Percentiles rank a stretch among this genome's conserved stretches.
Conservation (phyloP, 2,113 vertebrate species). For the Acrocephalus arundinaceus region DNA sequence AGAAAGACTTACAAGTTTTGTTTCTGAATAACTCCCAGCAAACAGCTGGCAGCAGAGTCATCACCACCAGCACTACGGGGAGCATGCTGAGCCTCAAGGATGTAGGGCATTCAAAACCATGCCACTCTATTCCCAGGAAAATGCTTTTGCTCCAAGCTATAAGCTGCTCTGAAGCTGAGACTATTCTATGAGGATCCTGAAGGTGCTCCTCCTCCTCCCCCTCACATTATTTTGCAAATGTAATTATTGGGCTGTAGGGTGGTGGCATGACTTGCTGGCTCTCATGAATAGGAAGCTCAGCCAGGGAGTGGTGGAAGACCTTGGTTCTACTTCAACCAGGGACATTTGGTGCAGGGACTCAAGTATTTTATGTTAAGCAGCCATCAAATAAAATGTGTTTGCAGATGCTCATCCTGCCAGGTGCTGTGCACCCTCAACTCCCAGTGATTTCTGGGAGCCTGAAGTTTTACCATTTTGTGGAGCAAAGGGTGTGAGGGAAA, state of each 20-base stretch:
- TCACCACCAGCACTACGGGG: background rate
- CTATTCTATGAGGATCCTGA: background rate
- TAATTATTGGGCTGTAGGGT: background rate
- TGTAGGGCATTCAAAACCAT: background rate
- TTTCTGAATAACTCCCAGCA: background rate
- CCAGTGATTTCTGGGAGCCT: background rate
- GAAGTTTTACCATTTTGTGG: background rate
- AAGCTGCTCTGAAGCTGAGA: background rate
- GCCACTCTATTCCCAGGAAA: background rate
- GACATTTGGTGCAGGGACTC: background rate
- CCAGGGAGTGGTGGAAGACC: background rate
- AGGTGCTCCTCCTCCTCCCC: background rate
- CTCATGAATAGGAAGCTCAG: background rate
- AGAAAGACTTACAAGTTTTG: background rate
- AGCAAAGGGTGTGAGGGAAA: background rate
- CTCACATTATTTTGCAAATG: constrained; percentile 9
- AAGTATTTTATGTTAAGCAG: background rate
- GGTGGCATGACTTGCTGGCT: background rate
- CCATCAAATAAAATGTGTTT: background rate
- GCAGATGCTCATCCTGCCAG: background rate
- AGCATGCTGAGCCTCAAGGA: background rate
- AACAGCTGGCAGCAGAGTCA: background rate
- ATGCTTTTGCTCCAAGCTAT: background rate
- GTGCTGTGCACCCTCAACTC: background rate
- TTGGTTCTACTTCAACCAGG: background rate